phyloP scores from a whole-genome alignment of 2,888 invertebrate species.

The Calameuta idolon region DNA sequence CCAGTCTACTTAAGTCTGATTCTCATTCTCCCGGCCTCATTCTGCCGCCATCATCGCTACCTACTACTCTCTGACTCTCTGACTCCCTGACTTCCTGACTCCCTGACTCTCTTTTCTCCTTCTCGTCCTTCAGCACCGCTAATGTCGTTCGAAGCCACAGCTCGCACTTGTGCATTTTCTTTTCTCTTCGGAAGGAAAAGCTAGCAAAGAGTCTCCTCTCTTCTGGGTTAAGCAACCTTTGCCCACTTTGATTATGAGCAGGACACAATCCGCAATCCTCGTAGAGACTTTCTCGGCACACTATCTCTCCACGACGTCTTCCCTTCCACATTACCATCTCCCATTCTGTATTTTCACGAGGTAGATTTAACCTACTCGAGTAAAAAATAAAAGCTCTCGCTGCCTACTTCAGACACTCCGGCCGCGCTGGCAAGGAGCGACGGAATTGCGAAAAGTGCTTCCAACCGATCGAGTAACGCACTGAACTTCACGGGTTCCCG shows the following conservation, averaged over 20 bases:
- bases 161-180: slow-evolving; percentile 15
- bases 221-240: slow-evolving; percentile 29
- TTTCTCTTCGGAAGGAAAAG: slow-evolving; percentile 8
- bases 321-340: too few species aligned
- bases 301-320: neutral
- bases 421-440: too few species aligned
- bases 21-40: slow-evolving; percentile 8
- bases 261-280: slow-evolving; percentile 29
- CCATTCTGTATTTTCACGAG: too few species aligned
- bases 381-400: neutral
- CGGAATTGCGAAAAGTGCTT: neutral
- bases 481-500: neutral
- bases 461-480: neutral
- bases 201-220: neutral
- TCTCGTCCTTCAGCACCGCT: slow-evolving; percentile 23
- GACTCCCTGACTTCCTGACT: neutral
- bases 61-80: slow-evolving; percentile 16
- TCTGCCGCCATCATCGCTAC: slow-evolving; percentile 24
- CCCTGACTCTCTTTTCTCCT: slow-evolving; percentile 17
- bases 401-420: neutral
- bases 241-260: slow-evolving; percentile 50
- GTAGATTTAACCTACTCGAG: neutral
- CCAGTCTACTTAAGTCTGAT: slow-evolving; percentile 49
- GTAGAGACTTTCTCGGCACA: neutral
- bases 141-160: neutral